Base-by-base conservation (phyloP, 1,140 invertebrate genomes). In the Meloidogyne floridensis region DNA sequence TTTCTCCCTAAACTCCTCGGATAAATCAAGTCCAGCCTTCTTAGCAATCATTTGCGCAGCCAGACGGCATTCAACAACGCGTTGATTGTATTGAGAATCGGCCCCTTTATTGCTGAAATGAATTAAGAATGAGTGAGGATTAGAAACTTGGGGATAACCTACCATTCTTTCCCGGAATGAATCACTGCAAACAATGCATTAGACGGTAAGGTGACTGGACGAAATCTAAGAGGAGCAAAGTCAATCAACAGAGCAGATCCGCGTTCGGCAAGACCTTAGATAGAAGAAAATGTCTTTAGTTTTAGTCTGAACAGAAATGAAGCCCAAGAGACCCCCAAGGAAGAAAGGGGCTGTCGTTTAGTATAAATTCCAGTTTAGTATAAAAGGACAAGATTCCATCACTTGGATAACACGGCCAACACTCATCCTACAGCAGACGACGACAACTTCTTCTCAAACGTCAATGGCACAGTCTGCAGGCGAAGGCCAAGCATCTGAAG, bases 51-150 rank as follows among this genome's bases (percentile, higher is more conserved):
- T 93, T 92, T 95, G 94, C 11, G 94, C 93, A 20, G 95, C 95
- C 11, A 98, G 90, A 83, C 95, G 93, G 89, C 96, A 98, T 92
- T 98, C 96, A n/a, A 94, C 93, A 10, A 98, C 96, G 81, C 98
- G 92, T 80, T 93, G 93, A 91, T 99, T 99, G 70, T 84, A 84
- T 54, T 84, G 73, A 2, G 56, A 42, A 20, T 20, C 80, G 90
- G 59, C 59, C n/a, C 59, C 59, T 65, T 65, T 65, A 15, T 65
- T 65, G 15, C 59, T 65, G n/a, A n/a, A 65, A 65, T 59, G 15
- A 65, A n/a, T 65, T 65, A 65, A 65, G 18, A 5, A 65, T n/a
- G 15, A n/a, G 3, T 47, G 43, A 47, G 20, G 93, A 99, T 89
- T 96, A 93, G 15, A 90, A 91, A 0, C 94, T 95, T 8, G 95